phyloP scores from a whole-genome alignment of 2,888 invertebrate species.

The Erynnis tages region DNA sequence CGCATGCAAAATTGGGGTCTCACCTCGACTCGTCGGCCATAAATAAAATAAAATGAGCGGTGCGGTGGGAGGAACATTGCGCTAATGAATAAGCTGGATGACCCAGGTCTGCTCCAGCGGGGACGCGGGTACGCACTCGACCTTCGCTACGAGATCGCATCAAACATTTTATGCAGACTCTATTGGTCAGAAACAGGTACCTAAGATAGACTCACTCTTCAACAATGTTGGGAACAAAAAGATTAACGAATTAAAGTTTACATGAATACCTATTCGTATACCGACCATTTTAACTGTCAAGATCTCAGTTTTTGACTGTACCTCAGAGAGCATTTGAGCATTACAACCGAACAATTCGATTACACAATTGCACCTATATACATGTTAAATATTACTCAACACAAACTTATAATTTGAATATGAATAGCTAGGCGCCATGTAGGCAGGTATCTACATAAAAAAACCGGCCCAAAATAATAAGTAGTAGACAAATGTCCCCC shows the following conservation, averaged over 20 bases:
- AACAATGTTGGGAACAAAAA: conserved; percentile 14
- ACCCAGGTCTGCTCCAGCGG: conserved; percentile 41
- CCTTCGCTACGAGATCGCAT: conserved; percentile 32
- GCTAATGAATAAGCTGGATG: conserved; percentile 72
- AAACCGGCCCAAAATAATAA: conserved; percentile 76
- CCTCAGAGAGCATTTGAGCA: conserved; percentile 47
- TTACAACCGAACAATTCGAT: conserved; percentile 60
- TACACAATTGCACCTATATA: conserved; percentile 69
- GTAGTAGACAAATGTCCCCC: conserved; percentile 74
- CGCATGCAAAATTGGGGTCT: conserved; percentile 81
- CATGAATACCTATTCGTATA: not conserved
- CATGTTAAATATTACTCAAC: conserved; percentile 75
- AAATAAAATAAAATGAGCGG: conserved; percentile 77
- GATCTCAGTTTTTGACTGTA: conserved; percentile 1
- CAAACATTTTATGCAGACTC: conserved; percentile 34
- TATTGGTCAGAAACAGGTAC: conserved; percentile 37
- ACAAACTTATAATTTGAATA: conserved; percentile 75
- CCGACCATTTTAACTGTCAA: not conserved
- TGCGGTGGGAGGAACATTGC: conserved; percentile 71
- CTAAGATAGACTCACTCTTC: conserved; percentile 20
- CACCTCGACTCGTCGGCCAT: conserved; percentile 72
- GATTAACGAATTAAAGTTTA: not conserved
- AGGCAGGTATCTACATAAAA: conserved; percentile 71
- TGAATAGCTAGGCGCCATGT: conserved; percentile 79
- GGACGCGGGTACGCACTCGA: conserved; percentile 32